Base-by-base conservation (phyloP, 2,113 vertebrate genomes). In the Megaleporinus macrocephalus region DNA sequence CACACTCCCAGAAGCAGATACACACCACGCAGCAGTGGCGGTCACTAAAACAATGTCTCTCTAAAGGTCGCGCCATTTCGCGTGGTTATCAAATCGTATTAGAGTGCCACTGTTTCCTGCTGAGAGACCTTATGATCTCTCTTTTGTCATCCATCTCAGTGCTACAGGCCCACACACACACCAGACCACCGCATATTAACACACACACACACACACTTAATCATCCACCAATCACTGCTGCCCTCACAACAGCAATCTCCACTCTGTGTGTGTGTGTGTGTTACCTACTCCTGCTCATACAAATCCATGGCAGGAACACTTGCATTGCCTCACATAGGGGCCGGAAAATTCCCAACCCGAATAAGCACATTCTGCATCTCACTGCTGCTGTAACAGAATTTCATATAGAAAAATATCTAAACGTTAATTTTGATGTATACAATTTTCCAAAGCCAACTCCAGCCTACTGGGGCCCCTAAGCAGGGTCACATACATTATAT, bases 21-120 rank as follows among this genome's bases (percentile, higher is more conserved):
- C 12, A 36, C 66, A 68, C 22, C 55, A 83, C 20, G 14, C 14
- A 55, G 53, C 53, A 76, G 61, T 53, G 57, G 72, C 20, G 22
- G 59, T 49, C 41, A 65, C 53, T 41, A 55, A 82, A 78, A 80
- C 59, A 81, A 77, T 55, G 65, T 47, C 78, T 44, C n/a, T 29
- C 1, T 18, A 77, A 84, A 80, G 77, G 77, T 82, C 69, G 61
- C 22, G 70, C 65, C 77, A 84, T 81, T 83, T 82, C 22, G 78
- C 41, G 33, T 74, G 33, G 53, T 12, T 57, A 80, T 84, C 76
- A 72, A 75, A 74, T 78, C 73, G 78, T 74, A 86, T 88, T 86
- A 86, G 61, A 22, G 41, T 51, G 51, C 30, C 29, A 51, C 47
- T 53, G 70, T 73, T 85, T 87, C 83, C 81, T 85, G 69, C 26